Conservation (phyloP, 2,113 vertebrate species). For the Corapipo altera region DNA sequence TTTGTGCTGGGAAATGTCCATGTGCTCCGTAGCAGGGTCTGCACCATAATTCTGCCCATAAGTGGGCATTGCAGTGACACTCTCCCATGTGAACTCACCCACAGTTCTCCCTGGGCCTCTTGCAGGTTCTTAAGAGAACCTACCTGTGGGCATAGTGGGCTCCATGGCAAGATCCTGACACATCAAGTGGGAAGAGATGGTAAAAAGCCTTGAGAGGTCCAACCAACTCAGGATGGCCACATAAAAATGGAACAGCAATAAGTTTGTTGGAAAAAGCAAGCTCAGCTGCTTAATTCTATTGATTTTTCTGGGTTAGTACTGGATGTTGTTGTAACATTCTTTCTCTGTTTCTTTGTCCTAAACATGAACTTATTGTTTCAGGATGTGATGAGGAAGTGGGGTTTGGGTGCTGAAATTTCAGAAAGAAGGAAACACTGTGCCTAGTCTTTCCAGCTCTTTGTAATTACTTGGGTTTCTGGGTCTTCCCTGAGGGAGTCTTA, state of each 20-base stretch:
- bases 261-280: neutral
- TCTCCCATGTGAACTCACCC: neutral
- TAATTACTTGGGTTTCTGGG: slow-evolving; percentile 11
- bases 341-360: neutral
- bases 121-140: neutral
- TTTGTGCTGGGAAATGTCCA: fast-evolving
- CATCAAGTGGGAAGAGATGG: neutral
- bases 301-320: neutral
- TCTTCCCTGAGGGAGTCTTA: neutral
- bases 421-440: neutral
- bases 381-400: neutral
- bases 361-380: neutral
- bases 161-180: neutral
- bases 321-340: neutral
- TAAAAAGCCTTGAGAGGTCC: neutral
- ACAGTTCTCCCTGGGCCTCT: fast-evolving
- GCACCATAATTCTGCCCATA: neutral
- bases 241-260: neutral
- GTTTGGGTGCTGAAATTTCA: neutral
- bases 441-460: neutral
- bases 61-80: fast-evolving
- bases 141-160: neutral
- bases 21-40: neutral
- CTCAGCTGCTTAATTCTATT: neutral
- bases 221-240: neutral